Conservation (phyloP, 2,113 vertebrate species). For the Reinhardtius hippoglossoides region DNA sequence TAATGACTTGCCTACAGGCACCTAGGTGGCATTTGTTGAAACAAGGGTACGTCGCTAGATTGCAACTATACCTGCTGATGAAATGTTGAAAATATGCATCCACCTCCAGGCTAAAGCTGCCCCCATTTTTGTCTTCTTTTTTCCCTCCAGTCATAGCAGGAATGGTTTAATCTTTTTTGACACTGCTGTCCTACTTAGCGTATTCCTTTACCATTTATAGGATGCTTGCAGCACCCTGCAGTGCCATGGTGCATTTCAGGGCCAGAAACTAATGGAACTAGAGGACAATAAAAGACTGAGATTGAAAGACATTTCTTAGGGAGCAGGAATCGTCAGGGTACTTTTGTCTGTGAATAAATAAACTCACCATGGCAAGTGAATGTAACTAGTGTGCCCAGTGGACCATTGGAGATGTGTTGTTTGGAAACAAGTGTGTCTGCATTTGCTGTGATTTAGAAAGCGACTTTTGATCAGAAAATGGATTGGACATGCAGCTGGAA, state of each 20-base stretch:
- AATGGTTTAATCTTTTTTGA: constrained; percentile 62
- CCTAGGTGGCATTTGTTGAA: constrained; percentile 21
- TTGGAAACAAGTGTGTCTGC: too few species aligned
- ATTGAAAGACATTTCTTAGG: too few species aligned
- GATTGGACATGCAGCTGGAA: background rate
- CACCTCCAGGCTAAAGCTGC: constrained; percentile 53
- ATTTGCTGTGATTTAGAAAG: constrained; percentile 5
- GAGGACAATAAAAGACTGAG: too few species aligned
- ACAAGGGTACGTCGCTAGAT: constrained; percentile 18
- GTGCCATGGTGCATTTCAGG: constrained; percentile 13
- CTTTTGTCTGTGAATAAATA: too few species aligned
- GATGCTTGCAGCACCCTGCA: constrained; percentile 20
- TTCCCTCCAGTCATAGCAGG: constrained; percentile 42
- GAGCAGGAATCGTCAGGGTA: too few species aligned
- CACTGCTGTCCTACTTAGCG: constrained; percentile 66
- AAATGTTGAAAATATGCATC: constrained; percentile 20
- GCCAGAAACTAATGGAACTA: constrained; percentile 5
- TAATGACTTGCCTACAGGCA: background rate
- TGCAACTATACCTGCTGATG: constrained; percentile 13
- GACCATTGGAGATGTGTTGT: background rate
- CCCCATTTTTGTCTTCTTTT: constrained; percentile 56
- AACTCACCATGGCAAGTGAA: too few species aligned
- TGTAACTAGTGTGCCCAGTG: too few species aligned
- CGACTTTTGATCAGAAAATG: background rate
- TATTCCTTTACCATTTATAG: constrained; percentile 46